These are phyloP conservation scores for Herpailurus yagouaroundi DNA, from an alignment of 2,113 vertebrate genomes.

Conservation along the genomic window DNA sequence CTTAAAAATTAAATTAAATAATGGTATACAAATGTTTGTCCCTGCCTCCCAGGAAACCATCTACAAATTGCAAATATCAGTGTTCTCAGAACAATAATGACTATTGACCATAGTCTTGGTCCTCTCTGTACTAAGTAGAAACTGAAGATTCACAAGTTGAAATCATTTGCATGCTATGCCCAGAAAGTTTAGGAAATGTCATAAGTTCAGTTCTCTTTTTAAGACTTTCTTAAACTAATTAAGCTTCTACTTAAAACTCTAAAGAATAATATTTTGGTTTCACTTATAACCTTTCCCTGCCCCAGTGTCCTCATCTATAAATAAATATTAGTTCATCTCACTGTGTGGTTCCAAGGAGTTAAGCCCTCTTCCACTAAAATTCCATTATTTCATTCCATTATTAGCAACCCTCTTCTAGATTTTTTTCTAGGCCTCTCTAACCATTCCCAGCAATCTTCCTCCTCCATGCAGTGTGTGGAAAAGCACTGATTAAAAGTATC, in stretches of 20 bases:
- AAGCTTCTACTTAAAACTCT: conserved; percentile 35
- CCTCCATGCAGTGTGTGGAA: neutral
- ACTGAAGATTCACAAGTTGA: neutral
- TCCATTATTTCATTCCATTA: neutral
- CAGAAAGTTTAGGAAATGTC: conserved; percentile 24
- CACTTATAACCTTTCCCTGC: conserved; percentile 44
- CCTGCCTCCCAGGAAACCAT: neutral
- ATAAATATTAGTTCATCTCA: conserved; percentile 30
- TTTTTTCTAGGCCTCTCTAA: neutral
- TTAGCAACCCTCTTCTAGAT: neutral
- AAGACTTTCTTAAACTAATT: conserved; percentile 62
- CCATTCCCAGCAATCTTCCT: neutral
- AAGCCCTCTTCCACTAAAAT: neutral
- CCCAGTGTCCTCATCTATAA: conserved; percentile 25
- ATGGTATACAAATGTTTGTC: neutral
- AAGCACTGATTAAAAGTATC: neutral
- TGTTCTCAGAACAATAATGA: neutral
- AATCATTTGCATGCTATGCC: neutral
- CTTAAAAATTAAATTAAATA: neutral
- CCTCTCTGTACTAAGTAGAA: neutral
- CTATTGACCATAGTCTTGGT: neutral
- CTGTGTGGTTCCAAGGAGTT: neutral
- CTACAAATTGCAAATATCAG: neutral
- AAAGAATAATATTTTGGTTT: conserved; percentile 51
- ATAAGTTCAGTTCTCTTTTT: neutral